Evolutionary conservation across 2,888 invertebrate species (phyloP), one percentile per base, ranked within the genome.

Genomic region (Amblyjoppa proteus): DNA sequence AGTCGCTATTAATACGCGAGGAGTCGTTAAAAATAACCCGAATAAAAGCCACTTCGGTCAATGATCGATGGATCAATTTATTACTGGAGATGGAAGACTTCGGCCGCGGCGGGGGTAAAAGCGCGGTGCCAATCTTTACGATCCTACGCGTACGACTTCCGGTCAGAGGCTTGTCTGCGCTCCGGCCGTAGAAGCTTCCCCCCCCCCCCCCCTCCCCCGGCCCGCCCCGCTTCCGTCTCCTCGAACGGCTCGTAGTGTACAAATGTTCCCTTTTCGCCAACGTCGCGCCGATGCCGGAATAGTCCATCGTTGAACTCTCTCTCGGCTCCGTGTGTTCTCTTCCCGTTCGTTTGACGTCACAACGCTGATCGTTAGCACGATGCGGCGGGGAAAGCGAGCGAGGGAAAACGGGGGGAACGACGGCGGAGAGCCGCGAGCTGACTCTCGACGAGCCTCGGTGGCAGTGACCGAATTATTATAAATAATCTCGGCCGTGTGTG

Each of bases 391-490:
- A 66, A 58, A 58, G 71, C 45, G 64, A 68, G 70, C 74, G 64
- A 38, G 58, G 53, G 53, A 68, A 16, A 25, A 58, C 53, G 53
- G 49, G 56, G 45, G 7, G 38, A 11, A 34, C 38, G 51, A 28
- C 1, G 45, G 58, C 45, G 31, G 20, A 64, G 79, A 70, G 64
- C 49, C 31, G 61, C 34, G 64, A 64, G 64, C 64, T 34, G 16
- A 6, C 64, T 64, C 34, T 75, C 51, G 64, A 45, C 79, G 76
- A 64, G n/a, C 66, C 80, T 74, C 64, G 83, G 83, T 84, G 87
- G 81, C 89, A 88, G 85, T 88, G 87, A 85, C 89, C 88, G 88
- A 88, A 88, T 87, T 88, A 86, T 89, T 89, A 88, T 88, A 87
- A 89, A 89, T 88, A 87, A 87, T 88, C 75, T 64, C 11, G 34